Percentiles rank a stretch among this genome's conserved stretches.
Conservation (phyloP, 2,797 vertebrate genomes). For the Muscicapa comitata region DNA sequence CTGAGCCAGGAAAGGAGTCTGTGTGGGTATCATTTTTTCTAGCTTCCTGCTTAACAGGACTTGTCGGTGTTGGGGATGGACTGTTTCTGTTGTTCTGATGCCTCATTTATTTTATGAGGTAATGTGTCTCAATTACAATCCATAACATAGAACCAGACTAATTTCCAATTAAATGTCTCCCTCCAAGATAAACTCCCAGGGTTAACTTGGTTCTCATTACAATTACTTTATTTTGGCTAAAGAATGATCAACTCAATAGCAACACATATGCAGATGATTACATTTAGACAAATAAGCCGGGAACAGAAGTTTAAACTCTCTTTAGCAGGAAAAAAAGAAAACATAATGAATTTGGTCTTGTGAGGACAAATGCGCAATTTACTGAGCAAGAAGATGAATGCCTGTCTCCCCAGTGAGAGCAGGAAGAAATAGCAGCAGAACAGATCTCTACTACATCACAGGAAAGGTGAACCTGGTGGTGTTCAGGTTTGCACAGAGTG, state of each 20-base stretch:
- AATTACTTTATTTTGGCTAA: conserved; percentile 28
- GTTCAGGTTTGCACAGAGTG: not conserved
- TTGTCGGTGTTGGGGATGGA: not conserved
- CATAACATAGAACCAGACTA: not conserved
- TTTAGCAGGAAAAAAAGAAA: not conserved
- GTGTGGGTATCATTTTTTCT: not conserved
- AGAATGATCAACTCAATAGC: not conserved
- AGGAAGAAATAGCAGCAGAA: not conserved
- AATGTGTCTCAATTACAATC: not conserved
- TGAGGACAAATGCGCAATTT: not conserved
- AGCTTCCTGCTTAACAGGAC: not conserved
- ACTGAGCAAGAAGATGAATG: not conserved
- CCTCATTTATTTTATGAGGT: conserved; percentile 35
- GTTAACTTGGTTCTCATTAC: not conserved
- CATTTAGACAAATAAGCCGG: not conserved
- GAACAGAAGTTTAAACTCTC: not conserved
- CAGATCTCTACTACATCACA: not conserved
- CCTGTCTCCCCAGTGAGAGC: not conserved
- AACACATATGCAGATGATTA: not conserved
- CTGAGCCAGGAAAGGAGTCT: not conserved
- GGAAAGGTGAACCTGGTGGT: not conserved
- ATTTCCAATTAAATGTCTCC: not conserved
- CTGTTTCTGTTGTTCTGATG: not conserved
- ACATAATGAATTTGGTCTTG: not conserved
- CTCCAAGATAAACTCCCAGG: not conserved